Percentiles rank a stretch among this genome's conserved stretches.
These are phyloP conservation scores for Sesamia inferens DNA, from an alignment of 2,888 invertebrate genomes.

Conservation along the genomic window DNA sequence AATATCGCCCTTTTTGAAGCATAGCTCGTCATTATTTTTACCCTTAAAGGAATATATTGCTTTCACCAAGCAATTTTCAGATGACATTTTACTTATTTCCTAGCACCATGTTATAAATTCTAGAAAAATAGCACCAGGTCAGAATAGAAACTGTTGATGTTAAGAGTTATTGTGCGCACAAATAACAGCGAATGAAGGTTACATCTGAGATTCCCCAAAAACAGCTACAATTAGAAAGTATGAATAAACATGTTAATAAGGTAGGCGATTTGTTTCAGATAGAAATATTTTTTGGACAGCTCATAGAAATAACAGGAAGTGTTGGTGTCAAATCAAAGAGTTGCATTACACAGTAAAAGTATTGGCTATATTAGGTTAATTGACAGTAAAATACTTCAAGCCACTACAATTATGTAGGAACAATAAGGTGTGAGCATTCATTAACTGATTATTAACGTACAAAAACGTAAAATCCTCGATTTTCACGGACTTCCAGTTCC, in stretches of 20 bases:
- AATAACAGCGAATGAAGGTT: neutral
- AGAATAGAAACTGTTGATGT: constrained; percentile 10
- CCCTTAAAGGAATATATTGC: constrained; percentile 98
- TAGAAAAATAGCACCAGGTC: constrained; percentile 55
- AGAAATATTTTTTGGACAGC: constrained; percentile 57
- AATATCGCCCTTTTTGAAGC: constrained; percentile 98
- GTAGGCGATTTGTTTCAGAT: constrained; percentile 31
- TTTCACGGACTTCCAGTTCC: constrained; percentile 75
- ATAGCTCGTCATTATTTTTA: constrained; percentile 99
- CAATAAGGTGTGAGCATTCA: constrained; percentile 13
- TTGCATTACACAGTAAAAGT: constrained; percentile 35
- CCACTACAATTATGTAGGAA: constrained; percentile 12
- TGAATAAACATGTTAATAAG: constrained; percentile 1
- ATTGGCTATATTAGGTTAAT: neutral
- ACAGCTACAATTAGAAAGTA: constrained; percentile 1
- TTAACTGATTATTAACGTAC: constrained; percentile 64
- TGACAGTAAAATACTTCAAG: constrained; percentile 13
- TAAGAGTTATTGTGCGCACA: neutral
- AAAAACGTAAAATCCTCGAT: constrained; percentile 64
- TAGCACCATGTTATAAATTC: constrained; percentile 78
- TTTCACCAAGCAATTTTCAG: constrained; percentile 93
- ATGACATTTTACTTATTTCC: constrained; percentile 86
- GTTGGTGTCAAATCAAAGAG: constrained; percentile 51
- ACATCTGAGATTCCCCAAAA: constrained; percentile 10
- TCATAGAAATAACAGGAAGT: constrained; percentile 69